Base-by-base conservation (phyloP, 2,888 invertebrate genomes). In the Phortica okadai region DNA sequence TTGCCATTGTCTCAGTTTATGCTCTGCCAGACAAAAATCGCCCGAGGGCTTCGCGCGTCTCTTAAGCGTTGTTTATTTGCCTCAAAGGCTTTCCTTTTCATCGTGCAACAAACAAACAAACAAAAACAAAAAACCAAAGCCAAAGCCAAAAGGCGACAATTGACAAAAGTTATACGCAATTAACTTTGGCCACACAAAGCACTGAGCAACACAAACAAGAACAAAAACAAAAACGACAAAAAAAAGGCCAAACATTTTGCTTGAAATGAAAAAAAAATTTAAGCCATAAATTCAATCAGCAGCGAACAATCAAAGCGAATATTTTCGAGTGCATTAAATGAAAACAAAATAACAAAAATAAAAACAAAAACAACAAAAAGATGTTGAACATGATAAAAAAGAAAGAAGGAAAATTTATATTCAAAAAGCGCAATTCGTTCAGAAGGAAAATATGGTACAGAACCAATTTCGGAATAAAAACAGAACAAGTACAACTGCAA, bases 51-150 rank as follows among this genome's bases (percentile, higher is more conserved):
- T 74, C 83, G 86, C 85, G 70, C 73, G 45, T 74, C 83, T 87
- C 85, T 86, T 89, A 84, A 86, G 81, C 80, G 84, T 83, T 86
- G 83, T 87, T 89, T 87, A 86, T 88, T 84, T 81, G 85, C 83
- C 82, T 81, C 82, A 62, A 73, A 50, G 50, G 50, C 14, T 50
- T 50, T 14, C 50, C 14, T 50, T 14, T 50, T 50, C 6, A 11
- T 14, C 10, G 8, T 50, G 8, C 50, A 50, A 50, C 50, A 33
- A 33, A 4, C 33, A 33, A 33, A 4, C 33, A 33, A 33, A 33
- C 33, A 33, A 33, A 33, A 33, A 33, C 33, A 56, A 56, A 6
- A 14, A 21, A 0, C 21, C 21, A 21, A 21, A 21, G 21, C 21
- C 21, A 16, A 59, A 62, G 16, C 8, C 62, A 21, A 21, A 62